Evolutionary conservation across 2,113 vertebrate genomes (phyloP).

Genomic region (zebrafish (Danio rerio)): GRCz12tu NC_133185.1:3169501-3170000

Average conservation of each 20-base stretch:
- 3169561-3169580: conserved; percentile 89
- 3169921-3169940: no score
- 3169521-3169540: conserved; percentile 76
- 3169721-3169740: conserved; percentile 80
- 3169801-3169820: conserved; percentile 82
- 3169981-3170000: no score
- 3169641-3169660: conserved; percentile 89
- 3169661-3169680: conserved; percentile 86
- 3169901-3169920: no score
- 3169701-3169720: conserved; percentile 82
- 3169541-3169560: conserved; percentile 82
- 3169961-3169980: no score
- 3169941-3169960: no score
- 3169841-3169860: neutral
- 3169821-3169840: conserved; percentile 26
- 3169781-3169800: conserved; percentile 81
- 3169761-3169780: conserved; percentile 79
- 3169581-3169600: conserved; percentile 77
- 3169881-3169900: no score
- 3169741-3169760: conserved; percentile 80
- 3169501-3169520: conserved; percentile 85
- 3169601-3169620: conserved; percentile 80
- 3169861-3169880: no score
- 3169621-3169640: conserved; percentile 84
- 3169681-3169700: conserved; percentile 80